Evolutionary conservation across 1,140 invertebrate species (phyloP).

Genomic region (Diplogasteroides magnus): DNA sequence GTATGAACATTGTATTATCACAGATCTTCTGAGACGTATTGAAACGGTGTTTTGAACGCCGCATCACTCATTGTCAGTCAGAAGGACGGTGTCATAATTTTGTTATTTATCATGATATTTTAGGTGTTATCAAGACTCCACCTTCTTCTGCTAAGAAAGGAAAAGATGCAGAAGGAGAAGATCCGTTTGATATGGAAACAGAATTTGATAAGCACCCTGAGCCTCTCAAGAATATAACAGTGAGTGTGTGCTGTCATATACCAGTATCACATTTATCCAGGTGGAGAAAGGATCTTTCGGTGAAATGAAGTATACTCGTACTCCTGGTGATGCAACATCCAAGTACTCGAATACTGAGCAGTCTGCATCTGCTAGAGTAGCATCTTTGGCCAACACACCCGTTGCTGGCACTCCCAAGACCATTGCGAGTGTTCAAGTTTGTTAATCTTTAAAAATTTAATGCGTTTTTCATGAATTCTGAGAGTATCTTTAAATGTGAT

Average conservation of each 20-base stretch:
- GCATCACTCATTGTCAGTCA: too few species aligned
- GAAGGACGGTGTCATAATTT: too few species aligned
- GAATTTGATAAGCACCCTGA: conserved; percentile 45
- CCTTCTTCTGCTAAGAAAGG: conserved; percentile 16
- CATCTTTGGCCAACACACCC: neutral
- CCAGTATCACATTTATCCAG: conserved; percentile 10
- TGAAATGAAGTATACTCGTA: conserved; percentile 10
- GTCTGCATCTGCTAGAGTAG: conserved; percentile 6
- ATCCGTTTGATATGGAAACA: conserved; percentile 44
- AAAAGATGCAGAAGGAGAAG: conserved; percentile 19
- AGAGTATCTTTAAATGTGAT: too few species aligned
- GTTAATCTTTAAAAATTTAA: neutral
- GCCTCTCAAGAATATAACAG: conserved; percentile 41
- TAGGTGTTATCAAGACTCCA: neutral
- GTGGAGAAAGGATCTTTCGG: conserved; percentile 26
- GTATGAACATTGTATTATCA: too few species aligned
- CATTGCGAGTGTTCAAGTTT: neutral
- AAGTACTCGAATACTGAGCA: conserved; percentile 25
- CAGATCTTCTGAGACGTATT: too few species aligned
- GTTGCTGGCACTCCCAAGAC: neutral
- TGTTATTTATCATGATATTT: too few species aligned
- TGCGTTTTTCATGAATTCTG: too few species aligned
- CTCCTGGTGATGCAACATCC: neutral
- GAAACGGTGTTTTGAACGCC: too few species aligned
- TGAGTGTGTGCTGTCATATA: conserved; percentile 6